A percentile compares a stretch with the other conserved stretches of the same genome.
These are phyloP conservation scores for Dromius quadrimaculatus DNA, from an alignment of 2,888 invertebrate species.

Conservation along the genomic window DNA sequence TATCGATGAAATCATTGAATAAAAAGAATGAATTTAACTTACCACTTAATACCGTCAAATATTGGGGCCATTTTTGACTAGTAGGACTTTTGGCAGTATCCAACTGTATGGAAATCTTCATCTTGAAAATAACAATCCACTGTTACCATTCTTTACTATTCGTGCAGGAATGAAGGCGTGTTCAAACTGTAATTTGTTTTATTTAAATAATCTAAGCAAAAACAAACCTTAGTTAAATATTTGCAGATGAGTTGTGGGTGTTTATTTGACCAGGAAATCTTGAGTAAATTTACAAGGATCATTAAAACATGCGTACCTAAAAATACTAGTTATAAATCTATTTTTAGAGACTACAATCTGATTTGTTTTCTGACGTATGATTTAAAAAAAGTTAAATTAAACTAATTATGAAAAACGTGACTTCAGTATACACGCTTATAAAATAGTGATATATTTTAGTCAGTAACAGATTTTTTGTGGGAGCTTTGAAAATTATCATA, in stretches of 20 bases:
- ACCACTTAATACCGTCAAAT: slow-evolving; percentile 47
- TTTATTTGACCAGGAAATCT: slow-evolving; percentile 11
- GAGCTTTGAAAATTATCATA: too few species aligned
- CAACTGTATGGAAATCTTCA: slow-evolving; percentile 16
- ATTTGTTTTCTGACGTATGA: slow-evolving; percentile 26
- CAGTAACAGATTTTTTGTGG: too few species aligned
- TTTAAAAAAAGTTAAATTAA: not conserved
- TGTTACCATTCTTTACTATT: slow-evolving; percentile 8
- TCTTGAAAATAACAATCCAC: slow-evolving; percentile 3
- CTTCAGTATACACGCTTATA: not conserved
- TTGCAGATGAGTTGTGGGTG: slow-evolving; percentile 1
- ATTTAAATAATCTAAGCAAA: slow-evolving; percentile 19
- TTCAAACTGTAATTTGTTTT: slow-evolving; percentile 31
- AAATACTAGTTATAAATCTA: slow-evolving; percentile 18
- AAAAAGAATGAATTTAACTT: slow-evolving; percentile 50
- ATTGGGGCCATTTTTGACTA: slow-evolving; percentile 53
- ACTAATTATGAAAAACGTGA: not conserved
- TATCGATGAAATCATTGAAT: too few species aligned
- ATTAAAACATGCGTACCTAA: slow-evolving; percentile 10
- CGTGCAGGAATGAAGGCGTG: slow-evolving; percentile 2
- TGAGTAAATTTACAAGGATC: slow-evolving; percentile 2
- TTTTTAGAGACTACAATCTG: slow-evolving; percentile 23
- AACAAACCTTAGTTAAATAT: slow-evolving; percentile 1
- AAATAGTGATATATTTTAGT: too few species aligned
- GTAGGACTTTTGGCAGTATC: slow-evolving; percentile 19